phyloP scores from a whole-genome alignment of 2,113 vertebrate genomes.

The Emydura subglobosa region DNA sequence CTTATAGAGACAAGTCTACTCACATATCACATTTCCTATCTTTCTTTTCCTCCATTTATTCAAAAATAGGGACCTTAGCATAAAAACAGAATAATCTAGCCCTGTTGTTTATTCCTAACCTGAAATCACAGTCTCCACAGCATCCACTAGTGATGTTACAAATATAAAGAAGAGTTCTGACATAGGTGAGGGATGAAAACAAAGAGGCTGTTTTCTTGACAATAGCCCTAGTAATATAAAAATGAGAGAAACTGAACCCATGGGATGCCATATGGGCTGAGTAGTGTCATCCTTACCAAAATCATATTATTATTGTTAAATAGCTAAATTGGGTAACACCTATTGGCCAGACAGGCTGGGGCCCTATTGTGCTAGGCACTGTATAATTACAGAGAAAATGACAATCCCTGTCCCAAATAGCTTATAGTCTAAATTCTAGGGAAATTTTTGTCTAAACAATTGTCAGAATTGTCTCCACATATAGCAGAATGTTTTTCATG shows the following conservation, averaged over 20 bases:
- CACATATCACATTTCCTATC: neutral
- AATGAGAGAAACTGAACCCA: neutral
- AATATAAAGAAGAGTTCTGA: neutral
- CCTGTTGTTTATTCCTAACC: neutral
- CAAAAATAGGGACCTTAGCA: neutral
- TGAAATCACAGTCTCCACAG: neutral
- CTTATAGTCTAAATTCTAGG: neutral
- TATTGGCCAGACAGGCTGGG: neutral
- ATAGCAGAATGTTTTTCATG: neutral
- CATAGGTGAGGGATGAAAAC: neutral
- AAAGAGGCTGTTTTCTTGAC: conserved; percentile 17
- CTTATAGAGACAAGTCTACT: neutral
- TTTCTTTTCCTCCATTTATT: neutral
- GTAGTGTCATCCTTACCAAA: neutral
- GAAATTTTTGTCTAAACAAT: neutral
- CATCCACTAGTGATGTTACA: neutral
- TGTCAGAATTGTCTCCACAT: neutral
- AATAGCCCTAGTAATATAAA: neutral
- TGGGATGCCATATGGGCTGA: neutral
- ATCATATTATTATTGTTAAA: neutral
- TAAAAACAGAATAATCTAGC: rapidly evolving
- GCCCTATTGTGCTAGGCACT: neutral
- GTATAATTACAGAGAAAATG: neutral
- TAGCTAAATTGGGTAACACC: neutral
- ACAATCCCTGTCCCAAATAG: neutral